These are phyloP conservation scores for Hesperophylax magnus DNA, from an alignment of 1,140 invertebrate genomes.

Conservation along the genomic window DNA sequence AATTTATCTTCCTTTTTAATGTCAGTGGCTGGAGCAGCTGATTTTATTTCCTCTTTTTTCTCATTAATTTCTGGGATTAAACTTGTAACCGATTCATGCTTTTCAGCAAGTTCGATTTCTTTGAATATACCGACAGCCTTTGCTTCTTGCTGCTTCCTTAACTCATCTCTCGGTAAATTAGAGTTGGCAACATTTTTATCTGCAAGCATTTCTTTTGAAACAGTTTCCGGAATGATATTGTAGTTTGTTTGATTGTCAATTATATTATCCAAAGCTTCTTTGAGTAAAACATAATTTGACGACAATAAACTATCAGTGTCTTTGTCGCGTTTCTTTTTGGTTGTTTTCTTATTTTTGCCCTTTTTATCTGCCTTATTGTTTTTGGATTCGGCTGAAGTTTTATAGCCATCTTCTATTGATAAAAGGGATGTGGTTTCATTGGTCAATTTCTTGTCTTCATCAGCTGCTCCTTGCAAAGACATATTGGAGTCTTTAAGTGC, in stretches of 20 bases:
- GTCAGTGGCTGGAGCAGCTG: not conserved
- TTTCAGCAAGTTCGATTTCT: constrained; percentile 10
- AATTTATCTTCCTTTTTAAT: not conserved
- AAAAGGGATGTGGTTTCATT: not conserved
- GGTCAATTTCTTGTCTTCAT: not conserved
- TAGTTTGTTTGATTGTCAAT: constrained; percentile 36
- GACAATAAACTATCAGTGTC: constrained; percentile 26
- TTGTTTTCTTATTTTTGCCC: constrained; percentile 28
- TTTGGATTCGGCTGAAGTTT: too few relatives aligned
- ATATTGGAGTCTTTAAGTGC: too few relatives aligned
- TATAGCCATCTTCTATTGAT: too few relatives aligned
- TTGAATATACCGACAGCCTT: not conserved
- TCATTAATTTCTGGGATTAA: not conserved
- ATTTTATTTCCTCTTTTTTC: not conserved
- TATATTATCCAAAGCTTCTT: constrained; percentile 38
- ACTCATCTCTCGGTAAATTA: too few relatives aligned
- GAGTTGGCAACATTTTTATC: not conserved
- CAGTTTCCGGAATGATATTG: constrained; percentile 31
- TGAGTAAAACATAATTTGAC: constrained; percentile 38
- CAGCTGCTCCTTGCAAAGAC: not conserved
- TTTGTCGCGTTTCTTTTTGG: constrained; percentile 25
- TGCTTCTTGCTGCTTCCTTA: too few relatives aligned
- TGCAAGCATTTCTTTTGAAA: not conserved
- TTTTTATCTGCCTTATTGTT: constrained; percentile 19
- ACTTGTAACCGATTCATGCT: too few relatives aligned